Evolutionary conservation across 1,140 invertebrate genomes (phyloP).

Genomic region (Dendrolimus kikuchii): DNA sequence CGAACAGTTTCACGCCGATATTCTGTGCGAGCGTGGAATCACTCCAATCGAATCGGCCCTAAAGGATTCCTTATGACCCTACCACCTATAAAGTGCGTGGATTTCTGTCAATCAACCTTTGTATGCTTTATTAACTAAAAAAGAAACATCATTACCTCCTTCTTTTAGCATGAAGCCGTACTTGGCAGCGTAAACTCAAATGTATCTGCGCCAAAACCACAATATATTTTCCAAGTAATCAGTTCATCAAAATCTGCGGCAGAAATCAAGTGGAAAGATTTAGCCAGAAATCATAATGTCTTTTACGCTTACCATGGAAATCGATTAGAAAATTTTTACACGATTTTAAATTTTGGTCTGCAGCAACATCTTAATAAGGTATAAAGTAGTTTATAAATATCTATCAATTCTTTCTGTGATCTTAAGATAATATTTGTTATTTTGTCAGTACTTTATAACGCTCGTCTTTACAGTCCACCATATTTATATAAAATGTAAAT

Average conservation of each 20-base stretch:
- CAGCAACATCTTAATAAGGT: slow-evolving; percentile 85
- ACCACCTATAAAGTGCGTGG: no score
- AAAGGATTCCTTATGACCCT: no score
- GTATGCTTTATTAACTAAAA: no score
- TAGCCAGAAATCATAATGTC: slow-evolving; percentile 71
- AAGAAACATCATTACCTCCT: background rate
- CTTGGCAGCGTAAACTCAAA: slow-evolving; percentile 68
- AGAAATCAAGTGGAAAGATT: slow-evolving; percentile 74
- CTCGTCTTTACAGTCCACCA: background rate
- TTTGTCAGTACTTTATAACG: background rate
- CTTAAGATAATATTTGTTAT: no score
- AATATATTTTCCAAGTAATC: slow-evolving; percentile 78
- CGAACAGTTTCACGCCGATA: no score
- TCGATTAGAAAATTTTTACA: slow-evolving; percentile 86
- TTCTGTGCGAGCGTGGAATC: no score
- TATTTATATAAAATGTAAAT: no score
- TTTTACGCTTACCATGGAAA: slow-evolving; percentile 86
- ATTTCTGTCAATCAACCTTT: no score
- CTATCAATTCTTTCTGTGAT: background rate
- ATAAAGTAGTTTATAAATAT: slow-evolving; percentile 15
- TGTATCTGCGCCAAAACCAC: slow-evolving; percentile 68
- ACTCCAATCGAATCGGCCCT: no score
- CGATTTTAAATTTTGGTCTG: slow-evolving; percentile 84
- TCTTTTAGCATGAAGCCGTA: slow-evolving; percentile 71
- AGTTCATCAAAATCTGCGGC: slow-evolving; percentile 68